Evolutionary conservation across 2,797 vertebrate species (phyloP).

Genomic region (Gastrophryne carolinensis): DNA sequence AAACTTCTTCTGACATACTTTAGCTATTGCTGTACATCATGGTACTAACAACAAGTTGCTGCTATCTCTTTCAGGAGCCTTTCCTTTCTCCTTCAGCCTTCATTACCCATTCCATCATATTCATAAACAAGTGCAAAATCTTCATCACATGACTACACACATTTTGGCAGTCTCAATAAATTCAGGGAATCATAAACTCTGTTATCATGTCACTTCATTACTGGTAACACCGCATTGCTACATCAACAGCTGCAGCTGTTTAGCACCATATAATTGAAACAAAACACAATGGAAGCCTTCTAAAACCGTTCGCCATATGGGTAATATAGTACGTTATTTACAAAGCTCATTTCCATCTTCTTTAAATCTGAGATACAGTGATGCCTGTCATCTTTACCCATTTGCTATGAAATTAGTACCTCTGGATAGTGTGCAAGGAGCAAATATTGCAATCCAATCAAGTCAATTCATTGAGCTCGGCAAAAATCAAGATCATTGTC

Average conservation of each 20-base stretch:
- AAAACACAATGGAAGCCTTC: neutral
- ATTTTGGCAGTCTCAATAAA: neutral
- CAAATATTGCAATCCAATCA: conserved; percentile 10
- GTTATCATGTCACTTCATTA: neutral
- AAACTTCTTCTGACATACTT: too few species aligned
- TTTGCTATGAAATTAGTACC: neutral
- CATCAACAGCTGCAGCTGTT: conserved; percentile 12
- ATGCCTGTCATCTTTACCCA: neutral
- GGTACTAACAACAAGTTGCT: neutral
- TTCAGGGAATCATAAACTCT: neutral
- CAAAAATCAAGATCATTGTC: conserved; percentile 16
- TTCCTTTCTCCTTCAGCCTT: neutral
- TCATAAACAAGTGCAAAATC: too few species aligned
- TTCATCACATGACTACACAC: neutral
- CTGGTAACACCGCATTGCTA: neutral
- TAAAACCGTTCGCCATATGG: neutral
- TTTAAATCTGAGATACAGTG: neutral
- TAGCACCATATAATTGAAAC: conserved; percentile 8
- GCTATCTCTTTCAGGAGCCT: neutral
- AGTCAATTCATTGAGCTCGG: neutral
- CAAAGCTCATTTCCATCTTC: conserved; percentile 2
- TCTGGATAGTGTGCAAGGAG: neutral
- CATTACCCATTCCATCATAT: neutral
- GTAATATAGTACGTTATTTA: conserved; percentile 1
- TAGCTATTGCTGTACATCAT: neutral